A percentile compares a stretch with the other conserved stretches of the same genome.
These are phyloP conservation scores for Lydus trimaculatus DNA, from an alignment of 2,888 invertebrate genomes.

Conservation along the genomic window DNA sequence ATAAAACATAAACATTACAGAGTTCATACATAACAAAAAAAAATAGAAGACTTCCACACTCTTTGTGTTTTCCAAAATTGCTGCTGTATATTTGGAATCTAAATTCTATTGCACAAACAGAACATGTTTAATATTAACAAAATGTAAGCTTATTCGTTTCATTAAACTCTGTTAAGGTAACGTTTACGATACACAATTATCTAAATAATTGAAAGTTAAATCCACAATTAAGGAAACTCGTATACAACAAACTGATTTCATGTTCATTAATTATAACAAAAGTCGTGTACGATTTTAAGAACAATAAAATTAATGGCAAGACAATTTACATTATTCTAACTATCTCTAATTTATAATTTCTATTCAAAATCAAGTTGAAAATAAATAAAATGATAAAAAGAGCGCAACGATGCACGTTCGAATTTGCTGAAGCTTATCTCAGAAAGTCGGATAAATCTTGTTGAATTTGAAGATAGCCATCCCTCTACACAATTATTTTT, in stretches of 20 bases:
- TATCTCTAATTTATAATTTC: neutral
- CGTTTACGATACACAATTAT: neutral
- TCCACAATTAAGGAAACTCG: neutral
- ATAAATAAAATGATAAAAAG: neutral
- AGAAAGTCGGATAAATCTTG: slow-evolving; percentile 33
- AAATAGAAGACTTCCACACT: too few species aligned
- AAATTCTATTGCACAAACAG: neutral
- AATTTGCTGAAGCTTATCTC: slow-evolving; percentile 23
- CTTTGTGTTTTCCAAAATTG: too few species aligned
- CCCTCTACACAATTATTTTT: neutral
- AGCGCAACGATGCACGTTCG: too few species aligned
- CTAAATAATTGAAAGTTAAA: neutral
- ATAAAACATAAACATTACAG: neutral
- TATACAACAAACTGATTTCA: neutral
- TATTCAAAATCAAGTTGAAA: neutral
- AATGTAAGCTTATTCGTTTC: neutral
- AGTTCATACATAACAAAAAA: too few species aligned
- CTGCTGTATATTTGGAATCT: too few species aligned
- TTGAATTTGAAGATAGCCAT: too few species aligned
- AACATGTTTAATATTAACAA: neutral
- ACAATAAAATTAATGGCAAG: neutral
- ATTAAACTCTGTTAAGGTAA: neutral
- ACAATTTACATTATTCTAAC: neutral
- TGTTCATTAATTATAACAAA: neutral
- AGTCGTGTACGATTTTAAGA: neutral